These are phyloP conservation scores for Epinotia ramella DNA, from an alignment of 2,888 invertebrate genomes.

Conservation along the genomic window DNA sequence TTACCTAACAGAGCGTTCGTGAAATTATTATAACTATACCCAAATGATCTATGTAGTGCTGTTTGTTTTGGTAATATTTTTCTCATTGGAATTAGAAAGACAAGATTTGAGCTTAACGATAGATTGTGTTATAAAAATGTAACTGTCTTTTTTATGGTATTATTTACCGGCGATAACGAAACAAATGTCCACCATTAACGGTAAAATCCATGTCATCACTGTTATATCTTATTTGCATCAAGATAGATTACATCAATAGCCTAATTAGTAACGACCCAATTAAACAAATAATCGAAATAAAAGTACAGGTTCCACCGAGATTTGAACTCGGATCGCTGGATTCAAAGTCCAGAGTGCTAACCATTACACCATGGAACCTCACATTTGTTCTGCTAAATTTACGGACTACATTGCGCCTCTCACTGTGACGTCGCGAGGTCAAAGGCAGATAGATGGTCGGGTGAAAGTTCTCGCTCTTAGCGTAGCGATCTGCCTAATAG, in stretches of 20 bases:
- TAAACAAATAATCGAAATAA: slow-evolving; percentile 48
- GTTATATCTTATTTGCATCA: neutral
- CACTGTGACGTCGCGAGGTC: slow-evolving; percentile 28
- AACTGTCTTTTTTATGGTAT: too few relatives aligned
- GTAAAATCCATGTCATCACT: neutral
- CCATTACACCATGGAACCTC: slow-evolving; percentile 91
- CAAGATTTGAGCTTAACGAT: too few relatives aligned
- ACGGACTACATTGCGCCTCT: slow-evolving; percentile 18
- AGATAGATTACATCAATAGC: neutral
- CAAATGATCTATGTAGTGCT: neutral
- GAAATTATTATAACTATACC: neutral
- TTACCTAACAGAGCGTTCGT: neutral
- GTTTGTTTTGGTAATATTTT: neutral
- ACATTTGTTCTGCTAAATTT: neutral
- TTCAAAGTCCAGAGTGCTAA: slow-evolving; percentile 94
- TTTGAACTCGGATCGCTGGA: slow-evolving; percentile 94
- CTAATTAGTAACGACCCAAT: slow-evolving; percentile 9
- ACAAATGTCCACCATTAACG: too few relatives aligned
- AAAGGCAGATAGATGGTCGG: slow-evolving; percentile 25
- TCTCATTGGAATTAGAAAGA: too few relatives aligned
- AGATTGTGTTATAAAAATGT: too few relatives aligned
- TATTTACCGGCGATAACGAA: too few relatives aligned
- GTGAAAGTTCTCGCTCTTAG: slow-evolving; percentile 21
- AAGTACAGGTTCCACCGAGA: slow-evolving; percentile 90
- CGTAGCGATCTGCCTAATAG: neutral